These are phyloP conservation scores for Lobophora halterata DNA, from an alignment of 2,888 invertebrate genomes.

Conservation along the genomic window DNA sequence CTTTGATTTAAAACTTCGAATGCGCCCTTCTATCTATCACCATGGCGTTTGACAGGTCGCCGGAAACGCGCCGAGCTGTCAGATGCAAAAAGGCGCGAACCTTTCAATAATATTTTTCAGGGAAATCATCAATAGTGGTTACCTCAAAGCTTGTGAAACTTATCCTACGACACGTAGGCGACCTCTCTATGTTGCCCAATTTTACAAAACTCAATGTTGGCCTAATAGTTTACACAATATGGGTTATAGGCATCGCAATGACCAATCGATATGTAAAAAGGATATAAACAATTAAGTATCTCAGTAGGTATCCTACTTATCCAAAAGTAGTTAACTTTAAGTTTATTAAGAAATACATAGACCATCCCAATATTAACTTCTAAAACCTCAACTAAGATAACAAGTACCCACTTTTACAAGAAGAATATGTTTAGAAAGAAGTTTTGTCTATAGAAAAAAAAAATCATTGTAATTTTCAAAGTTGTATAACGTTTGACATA, in stretches of 20 bases:
- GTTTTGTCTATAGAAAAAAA: too few relatives aligned
- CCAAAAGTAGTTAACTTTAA: too few relatives aligned
- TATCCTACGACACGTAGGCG: slow-evolving; percentile 27
- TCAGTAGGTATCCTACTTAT: too few relatives aligned
- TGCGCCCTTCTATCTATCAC: slow-evolving; percentile 81
- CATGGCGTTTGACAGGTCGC: slow-evolving; percentile 80
- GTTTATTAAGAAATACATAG: too few relatives aligned
- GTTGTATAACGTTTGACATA: slow-evolving; percentile 7
- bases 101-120: slow-evolving; percentile 38
- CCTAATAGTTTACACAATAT: slow-evolving; percentile 5
- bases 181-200: slow-evolving; percentile 39
- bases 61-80: slow-evolving; percentile 73
- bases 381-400: background rate
- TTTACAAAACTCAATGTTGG: slow-evolving; percentile 20
- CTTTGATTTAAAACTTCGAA: slow-evolving; percentile 78
- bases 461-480: slow-evolving; percentile 17
- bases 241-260: background rate
- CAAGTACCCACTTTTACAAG: slow-evolving; percentile 23
- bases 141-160: slow-evolving; percentile 27
- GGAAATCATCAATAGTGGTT: slow-evolving; percentile 21
- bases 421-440: too few relatives aligned
- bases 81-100: slow-evolving; percentile 74
- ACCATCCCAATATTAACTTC: background rate
- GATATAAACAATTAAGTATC: background rate
- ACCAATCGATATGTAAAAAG: background rate